These are phyloP conservation scores for Drosophila cracens DNA, from an alignment of 2,888 invertebrate species.

Conservation along the genomic window DNA sequence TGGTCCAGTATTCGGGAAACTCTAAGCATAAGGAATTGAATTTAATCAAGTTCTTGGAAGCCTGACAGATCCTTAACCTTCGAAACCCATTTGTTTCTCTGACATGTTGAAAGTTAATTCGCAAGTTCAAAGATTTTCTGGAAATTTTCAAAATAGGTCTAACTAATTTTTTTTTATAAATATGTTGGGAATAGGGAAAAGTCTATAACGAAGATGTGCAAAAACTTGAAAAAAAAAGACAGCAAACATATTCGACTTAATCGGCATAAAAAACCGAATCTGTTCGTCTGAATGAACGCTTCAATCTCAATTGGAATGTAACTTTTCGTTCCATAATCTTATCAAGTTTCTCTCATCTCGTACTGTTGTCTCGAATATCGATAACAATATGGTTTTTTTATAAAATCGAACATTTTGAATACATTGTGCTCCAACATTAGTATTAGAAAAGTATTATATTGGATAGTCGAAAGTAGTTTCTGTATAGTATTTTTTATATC, in stretches of 20 bases:
- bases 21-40: neutral
- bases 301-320: neutral
- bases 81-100: neutral
- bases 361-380: neutral
- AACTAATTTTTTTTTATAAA: neutral
- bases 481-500: rapidly evolving
- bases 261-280: neutral
- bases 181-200: neutral
- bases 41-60: neutral
- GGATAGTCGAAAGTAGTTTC: neutral
- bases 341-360: neutral
- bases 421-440: neutral
- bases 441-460: neutral
- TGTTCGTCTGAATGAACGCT: neutral
- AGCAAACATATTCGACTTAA: neutral
- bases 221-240: neutral
- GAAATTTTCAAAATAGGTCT: neutral
- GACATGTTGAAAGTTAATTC: neutral
- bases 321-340: neutral
- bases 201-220: neutral
- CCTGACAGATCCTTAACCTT: neutral
- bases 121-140: neutral
- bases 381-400: neutral
- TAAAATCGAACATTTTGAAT: neutral
- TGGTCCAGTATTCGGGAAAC: neutral